A percentile compares a stretch with the other conserved stretches of the same genome.
Evolutionary conservation across 2,888 invertebrate species (phyloP).

Genomic region (Myopa testacea): DNA sequence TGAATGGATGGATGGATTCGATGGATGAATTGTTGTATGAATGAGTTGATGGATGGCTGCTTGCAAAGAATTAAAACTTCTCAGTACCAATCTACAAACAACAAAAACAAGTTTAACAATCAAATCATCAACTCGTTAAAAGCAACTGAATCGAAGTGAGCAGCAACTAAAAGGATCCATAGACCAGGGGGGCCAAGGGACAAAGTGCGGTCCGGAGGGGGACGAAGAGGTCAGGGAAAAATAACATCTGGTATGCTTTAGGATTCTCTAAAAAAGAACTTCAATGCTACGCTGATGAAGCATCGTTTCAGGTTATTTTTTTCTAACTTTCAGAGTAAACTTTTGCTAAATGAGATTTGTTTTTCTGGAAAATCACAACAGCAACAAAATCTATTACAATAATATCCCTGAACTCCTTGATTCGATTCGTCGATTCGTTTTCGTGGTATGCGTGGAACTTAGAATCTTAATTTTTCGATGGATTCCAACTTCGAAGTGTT

Average conservation of each 20-base stretch:
- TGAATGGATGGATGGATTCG: not conserved
- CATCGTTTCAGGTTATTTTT: slow-evolving; percentile 4
- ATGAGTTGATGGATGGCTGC: not conserved
- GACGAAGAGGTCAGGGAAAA: not conserved
- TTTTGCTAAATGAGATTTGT: too few species aligned
- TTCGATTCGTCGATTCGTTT: too few species aligned
- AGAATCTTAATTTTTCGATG: too few species aligned
- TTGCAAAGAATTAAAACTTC: slow-evolving; percentile 23
- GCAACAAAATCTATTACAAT: too few species aligned
- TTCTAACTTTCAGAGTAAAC: not conserved
- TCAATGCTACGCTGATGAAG: not conserved
- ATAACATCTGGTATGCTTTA: not conserved
- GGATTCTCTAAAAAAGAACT: not conserved
- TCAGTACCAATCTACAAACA: slow-evolving; percentile 24
- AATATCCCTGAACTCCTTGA: too few species aligned
- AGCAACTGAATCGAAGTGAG: not conserved
- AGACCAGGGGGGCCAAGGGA: not conserved
- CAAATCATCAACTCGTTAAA: slow-evolving; percentile 19
- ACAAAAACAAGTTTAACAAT: slow-evolving; percentile 7
- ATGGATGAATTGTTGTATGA: not conserved
- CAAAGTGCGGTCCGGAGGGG: not conserved
- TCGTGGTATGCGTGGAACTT: too few species aligned
- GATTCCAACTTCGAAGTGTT: too few species aligned
- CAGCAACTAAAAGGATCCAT: not conserved
- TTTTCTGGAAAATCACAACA: too few species aligned